Conservation (phyloP, 2,888 invertebrate species). For the Coelogynopora nodosa region DNA sequence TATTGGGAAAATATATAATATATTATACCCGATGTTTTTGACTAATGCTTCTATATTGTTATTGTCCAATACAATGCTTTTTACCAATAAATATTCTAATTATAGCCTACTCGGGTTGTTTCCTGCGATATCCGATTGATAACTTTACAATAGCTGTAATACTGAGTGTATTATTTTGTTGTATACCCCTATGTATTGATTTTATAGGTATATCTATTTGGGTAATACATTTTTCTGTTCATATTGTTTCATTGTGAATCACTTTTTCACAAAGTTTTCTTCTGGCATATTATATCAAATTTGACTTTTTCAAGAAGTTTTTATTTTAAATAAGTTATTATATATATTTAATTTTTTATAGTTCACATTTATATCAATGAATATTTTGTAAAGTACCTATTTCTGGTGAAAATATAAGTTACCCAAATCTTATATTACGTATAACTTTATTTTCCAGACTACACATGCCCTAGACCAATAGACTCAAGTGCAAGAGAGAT, state of each 20-base stretch:
- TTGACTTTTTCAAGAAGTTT: background rate
- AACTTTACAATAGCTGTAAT: background rate
- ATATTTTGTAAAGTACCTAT: no score
- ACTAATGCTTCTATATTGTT: background rate
- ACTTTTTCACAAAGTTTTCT: background rate
- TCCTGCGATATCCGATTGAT: no score
- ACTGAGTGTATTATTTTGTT: background rate
- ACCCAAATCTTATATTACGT: no score
- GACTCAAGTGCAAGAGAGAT: no score
- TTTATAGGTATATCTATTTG: background rate
- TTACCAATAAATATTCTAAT: background rate
- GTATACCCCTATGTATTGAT: background rate
- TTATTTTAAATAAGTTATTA: background rate
- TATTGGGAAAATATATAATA: no score
- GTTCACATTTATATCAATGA: background rate
- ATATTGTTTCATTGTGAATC: background rate
- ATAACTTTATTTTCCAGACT: no score
- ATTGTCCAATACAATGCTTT: background rate
- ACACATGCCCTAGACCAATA: no score
- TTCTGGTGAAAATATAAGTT: no score
- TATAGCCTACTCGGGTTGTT: no score
- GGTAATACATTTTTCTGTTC: background rate
- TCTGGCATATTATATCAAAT: background rate
- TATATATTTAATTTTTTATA: background rate
- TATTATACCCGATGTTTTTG: background rate